Evolutionary conservation across 2,888 invertebrate genomes (phyloP), one percentile per base, ranked within the genome.

Genomic region (Oscheius sp.): DNA sequence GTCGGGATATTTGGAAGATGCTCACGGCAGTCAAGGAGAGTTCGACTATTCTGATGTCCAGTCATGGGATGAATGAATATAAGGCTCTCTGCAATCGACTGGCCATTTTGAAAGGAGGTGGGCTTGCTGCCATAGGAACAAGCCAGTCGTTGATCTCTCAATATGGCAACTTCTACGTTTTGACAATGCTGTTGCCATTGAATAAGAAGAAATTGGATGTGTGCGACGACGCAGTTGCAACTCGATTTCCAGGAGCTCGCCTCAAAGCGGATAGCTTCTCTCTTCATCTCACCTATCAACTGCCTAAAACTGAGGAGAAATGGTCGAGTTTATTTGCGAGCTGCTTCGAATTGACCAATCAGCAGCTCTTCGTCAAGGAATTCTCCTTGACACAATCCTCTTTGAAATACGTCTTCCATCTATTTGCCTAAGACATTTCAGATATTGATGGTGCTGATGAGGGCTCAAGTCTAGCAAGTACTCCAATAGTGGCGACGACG

Each of bases 1-100:
- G 92, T 75, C 84, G 90, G 52, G 90, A 90, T 81, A 85, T 91
- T 45, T 91, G 91, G 76, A 69, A 72, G 39, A 34, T 78, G 46
- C 42, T 78, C n/a, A 39, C 64, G 79, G 82, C n/a, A n/a, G n/a
- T n/a, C n/a, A n/a, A n/a, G n/a, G n/a, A n/a, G n/a, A n/a, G n/a
- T n/a, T n/a, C n/a, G n/a, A n/a, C n/a, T n/a, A 64, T 84, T 8
- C 71, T 83, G 67, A 67, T 84, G 33, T 81, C 83, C 5, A 79
- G 81, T 17, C 83, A 84, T 67, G 82, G 82, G 53, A 83, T n/a
- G n/a, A n/a, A n/a, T n/a, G n/a, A n/a, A n/a, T n/a, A n/a, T n/a
- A n/a, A 83, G 53, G 82, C 84, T 2, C 72, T 86, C 57, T 86
- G 86, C 66, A 73, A 71, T 1, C 70, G 83, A 31, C 79, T 85